Evolutionary conservation across 2,888 invertebrate genomes (phyloP).

Genomic region (Mechanitis mazaeus): DNA sequence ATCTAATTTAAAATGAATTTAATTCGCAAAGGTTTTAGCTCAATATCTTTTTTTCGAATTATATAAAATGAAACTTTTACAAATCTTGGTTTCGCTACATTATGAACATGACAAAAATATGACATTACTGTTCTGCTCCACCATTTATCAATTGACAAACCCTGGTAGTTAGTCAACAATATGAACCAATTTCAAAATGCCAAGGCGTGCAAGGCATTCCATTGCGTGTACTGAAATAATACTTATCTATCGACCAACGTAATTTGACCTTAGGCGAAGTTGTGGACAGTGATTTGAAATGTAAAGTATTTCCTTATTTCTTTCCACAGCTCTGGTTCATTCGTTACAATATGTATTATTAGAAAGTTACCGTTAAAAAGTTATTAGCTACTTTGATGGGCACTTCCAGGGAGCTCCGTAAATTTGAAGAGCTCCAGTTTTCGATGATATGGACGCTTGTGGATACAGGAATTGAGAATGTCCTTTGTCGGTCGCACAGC

Average conservation of each 20-base stretch:
- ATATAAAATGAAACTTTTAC: too few species aligned
- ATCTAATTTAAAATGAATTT: too few species aligned
- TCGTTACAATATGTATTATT: neutral
- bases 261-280: slow-evolving; percentile 21
- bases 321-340: neutral
- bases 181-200: slow-evolving; percentile 52
- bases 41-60: too few species aligned
- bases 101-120: neutral
- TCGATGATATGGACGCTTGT: too few species aligned
- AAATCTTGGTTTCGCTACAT: too few species aligned
- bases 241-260: slow-evolving; percentile 22
- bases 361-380: too few species aligned
- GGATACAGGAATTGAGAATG: too few species aligned
- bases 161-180: slow-evolving; percentile 34
- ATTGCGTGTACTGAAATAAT: slow-evolving; percentile 37
- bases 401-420: too few species aligned
- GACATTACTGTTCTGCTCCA: slow-evolving; percentile 11
- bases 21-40: too few species aligned
- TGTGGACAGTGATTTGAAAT: slow-evolving; percentile 19
- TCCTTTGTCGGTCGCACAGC: too few species aligned
- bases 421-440: too few species aligned
- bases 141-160: slow-evolving; percentile 46
- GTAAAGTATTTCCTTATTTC: slow-evolving; percentile 17
- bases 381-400: too few species aligned
- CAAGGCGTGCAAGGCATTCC: slow-evolving; percentile 54